Evolutionary conservation across 2,888 invertebrate species (phyloP).

Genomic region (Julus scanicus): DNA sequence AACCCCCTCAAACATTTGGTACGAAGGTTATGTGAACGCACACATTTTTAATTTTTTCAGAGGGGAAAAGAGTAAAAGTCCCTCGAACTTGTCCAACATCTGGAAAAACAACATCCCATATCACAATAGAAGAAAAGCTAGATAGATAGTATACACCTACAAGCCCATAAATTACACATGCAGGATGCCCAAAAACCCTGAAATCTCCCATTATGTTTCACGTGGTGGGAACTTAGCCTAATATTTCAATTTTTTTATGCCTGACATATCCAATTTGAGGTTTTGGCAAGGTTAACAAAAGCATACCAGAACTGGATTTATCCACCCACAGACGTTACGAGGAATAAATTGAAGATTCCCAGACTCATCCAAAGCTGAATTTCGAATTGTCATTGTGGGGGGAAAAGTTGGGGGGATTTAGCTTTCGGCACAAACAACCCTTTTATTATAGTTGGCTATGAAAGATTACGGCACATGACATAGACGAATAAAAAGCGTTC

Average conservation of each 20-base stretch:
- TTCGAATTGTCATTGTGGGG: not conserved
- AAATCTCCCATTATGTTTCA: not conserved
- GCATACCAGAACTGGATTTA: not conserved
- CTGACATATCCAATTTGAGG: not conserved
- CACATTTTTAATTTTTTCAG: too few relatives aligned
- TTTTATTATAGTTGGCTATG: not conserved
- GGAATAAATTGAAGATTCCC: slow-evolving; percentile 17
- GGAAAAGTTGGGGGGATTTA: not conserved
- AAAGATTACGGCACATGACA: not conserved
- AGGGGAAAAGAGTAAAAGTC: not conserved
- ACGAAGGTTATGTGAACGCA: too few relatives aligned
- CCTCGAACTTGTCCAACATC: not conserved
- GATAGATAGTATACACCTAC: not conserved
- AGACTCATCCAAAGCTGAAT: not conserved
- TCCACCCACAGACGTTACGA: not conserved
- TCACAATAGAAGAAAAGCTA: not conserved
- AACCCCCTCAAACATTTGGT: not conserved
- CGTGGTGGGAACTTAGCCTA: slow-evolving; percentile 19
- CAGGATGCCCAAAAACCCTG: not conserved
- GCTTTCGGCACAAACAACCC: not conserved
- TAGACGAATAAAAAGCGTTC: slow-evolving; percentile 2
- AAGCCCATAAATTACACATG: not conserved
- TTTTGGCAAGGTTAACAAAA: slow-evolving; percentile 39
- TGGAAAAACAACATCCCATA: not conserved
- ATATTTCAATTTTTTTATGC: not conserved